Conservation (phyloP, 2,888 invertebrate genomes). For the Leptopilina myrica region DNA sequence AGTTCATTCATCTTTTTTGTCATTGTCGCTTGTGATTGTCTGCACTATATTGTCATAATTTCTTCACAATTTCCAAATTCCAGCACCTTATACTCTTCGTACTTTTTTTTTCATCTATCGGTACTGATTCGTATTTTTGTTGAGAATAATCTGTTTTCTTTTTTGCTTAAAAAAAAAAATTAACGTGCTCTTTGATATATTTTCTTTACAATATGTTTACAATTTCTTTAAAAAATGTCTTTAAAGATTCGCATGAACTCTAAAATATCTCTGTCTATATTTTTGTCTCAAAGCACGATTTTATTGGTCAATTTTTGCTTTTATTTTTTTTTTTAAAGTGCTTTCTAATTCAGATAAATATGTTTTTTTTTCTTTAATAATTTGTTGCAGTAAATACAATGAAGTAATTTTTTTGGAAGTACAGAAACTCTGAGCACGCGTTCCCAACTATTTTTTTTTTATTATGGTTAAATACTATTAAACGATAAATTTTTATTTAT, state of each 20-base stretch:
- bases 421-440: conserved; percentile 40
- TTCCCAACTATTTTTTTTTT: conserved; percentile 13
- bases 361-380: not conserved
- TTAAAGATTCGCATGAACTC: not conserved
- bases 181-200: no score
- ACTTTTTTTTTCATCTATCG: conserved; percentile 7
- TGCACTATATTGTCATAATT: not conserved
- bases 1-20: conserved; percentile 5
- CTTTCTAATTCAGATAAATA: conserved; percentile 7
- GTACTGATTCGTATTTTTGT: conserved; percentile 8
- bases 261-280: conserved; percentile 9
- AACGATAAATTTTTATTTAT: not conserved
- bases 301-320: not conserved
- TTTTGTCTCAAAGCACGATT: conserved; percentile 28
- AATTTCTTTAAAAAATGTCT: not conserved
- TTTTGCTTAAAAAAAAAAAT: no score
- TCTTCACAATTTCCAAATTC: conserved; percentile 34
- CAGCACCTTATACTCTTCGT: conserved; percentile 16
- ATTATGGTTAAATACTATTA: not conserved
- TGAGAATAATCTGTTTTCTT: no score
- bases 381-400: conserved; percentile 3
- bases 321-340: conserved; percentile 22
- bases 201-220: not conserved
- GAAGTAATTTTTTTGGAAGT: conserved; percentile 3
- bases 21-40: conserved; percentile 22